Base-by-base conservation (phyloP, 2,797 vertebrate genomes). In the Acanthurus lineatus region DNA sequence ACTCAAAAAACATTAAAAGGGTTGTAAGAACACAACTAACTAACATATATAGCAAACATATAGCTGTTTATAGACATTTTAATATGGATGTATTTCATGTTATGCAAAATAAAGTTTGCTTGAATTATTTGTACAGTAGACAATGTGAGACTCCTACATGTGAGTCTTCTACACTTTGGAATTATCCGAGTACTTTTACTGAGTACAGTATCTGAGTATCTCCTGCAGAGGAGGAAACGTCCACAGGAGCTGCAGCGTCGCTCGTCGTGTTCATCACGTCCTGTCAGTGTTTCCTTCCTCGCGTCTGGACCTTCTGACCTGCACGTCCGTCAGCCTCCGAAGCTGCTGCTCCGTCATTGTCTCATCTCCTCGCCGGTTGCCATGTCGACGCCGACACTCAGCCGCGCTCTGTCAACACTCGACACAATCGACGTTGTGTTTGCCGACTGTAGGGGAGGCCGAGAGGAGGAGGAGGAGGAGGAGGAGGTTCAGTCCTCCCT, bases 401-500 rank as follows among this genome's bases (percentile, higher is more conserved):
- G 66, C 72, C 28, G 44, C 0, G 28, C 74, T 91, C 75, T 79
- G 77, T 91, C 84, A 90, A 91, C 88, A 85, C 52, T 42, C 22
- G 22, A 82, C 73, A 81, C 83, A 70, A 81, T 83, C 38, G 12
- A 59, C 61, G 72, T 73, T 64, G 73, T 88, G 82, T 88, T 86
- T 81, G 77, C 79, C 19, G 61, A 81, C 58, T 28, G 53, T 61
- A 22, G 22, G 60, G 47, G 59, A 42, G 20, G 61, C 58, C 15
- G 28, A 52, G 28, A 11, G 32, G 57, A 47, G 22, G 57, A 52
- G 22, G 35, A 66, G 48, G 60, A 44, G 22, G 59, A 59, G n/a
- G 38, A 56, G 42, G 35, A 15, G 45, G 47, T 19, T 73, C 44
- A 47, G 57, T 64, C 53, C 15, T 79, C 19, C 69, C 77, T 73